phyloP scores from a whole-genome alignment of 2,888 invertebrate species.

The Andricus quercusramuli region DNA sequence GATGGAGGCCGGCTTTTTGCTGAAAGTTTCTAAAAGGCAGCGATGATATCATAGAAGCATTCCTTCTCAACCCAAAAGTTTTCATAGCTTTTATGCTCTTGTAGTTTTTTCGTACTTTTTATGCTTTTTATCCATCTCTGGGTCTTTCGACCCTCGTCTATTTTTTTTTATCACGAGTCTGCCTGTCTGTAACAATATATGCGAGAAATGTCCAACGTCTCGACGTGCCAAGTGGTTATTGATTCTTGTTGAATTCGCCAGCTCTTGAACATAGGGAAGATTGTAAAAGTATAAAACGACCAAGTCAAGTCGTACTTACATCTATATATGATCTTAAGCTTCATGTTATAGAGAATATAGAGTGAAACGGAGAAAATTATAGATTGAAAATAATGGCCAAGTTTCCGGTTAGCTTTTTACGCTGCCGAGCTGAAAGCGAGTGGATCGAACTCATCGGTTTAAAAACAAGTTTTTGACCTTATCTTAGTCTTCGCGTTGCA shows the following conservation, averaged over 20 bases:
- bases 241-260: slow-evolving; percentile 28
- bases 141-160: neutral
- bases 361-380: slow-evolving; percentile 6
- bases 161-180: slow-evolving; percentile 13
- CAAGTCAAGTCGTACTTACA: neutral
- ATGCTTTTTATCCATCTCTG: neutral
- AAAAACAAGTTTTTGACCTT: slow-evolving; percentile 16
- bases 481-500: neutral
- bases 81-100: slow-evolving; percentile 13
- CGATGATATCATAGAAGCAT: neutral
- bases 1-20: neutral
- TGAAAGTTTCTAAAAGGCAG: neutral
- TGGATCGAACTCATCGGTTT: slow-evolving; percentile 9
- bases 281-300: slow-evolving; percentile 23
- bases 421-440: neutral
- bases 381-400: neutral
- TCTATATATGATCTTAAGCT: neutral
- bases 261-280: neutral
- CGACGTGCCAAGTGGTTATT: slow-evolving; percentile 4
- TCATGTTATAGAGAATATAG: neutral
- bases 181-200: slow-evolving; percentile 10
- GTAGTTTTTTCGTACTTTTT: neutral
- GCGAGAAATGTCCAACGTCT: slow-evolving; percentile 21
- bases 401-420: slow-evolving; percentile 1
- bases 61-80: slow-evolving; percentile 8